A percentile compares a stretch with the other conserved stretches of the same genome.
phyloP scores from a whole-genome alignment of 2,113 vertebrate species.

The Cyprinodon brontotheroides region DNA sequence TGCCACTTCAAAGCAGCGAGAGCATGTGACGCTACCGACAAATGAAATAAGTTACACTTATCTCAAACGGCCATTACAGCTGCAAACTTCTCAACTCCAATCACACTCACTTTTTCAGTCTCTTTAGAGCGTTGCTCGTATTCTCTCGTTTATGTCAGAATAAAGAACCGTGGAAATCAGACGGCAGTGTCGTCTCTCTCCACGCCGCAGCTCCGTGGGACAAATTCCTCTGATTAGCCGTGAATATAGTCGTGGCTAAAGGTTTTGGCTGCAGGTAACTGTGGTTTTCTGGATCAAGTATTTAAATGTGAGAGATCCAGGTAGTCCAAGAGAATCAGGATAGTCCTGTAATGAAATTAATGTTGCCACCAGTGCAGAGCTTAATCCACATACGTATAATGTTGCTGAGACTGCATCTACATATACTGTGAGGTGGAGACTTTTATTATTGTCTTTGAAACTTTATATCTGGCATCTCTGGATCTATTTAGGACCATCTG shows the following conservation, averaged over 20 bases:
- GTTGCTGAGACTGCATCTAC: no score
- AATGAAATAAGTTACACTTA: conserved; percentile 95
- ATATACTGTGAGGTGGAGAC: no score
- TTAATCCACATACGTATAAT: background rate
- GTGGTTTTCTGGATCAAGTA: background rate
- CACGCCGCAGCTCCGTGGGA: background rate
- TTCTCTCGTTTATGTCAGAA: conserved; percentile 20
- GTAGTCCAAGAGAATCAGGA: background rate
- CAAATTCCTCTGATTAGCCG: background rate
- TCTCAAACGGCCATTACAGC: conserved; percentile 90
- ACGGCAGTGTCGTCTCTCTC: conserved; percentile 4
- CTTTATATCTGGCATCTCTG: no score
- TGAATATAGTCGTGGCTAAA: background rate
- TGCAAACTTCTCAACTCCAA: conserved; percentile 83
- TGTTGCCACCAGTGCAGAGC: background rate
- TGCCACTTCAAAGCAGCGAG: conserved; percentile 90
- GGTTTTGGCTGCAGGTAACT: background rate
- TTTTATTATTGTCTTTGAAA: no score
- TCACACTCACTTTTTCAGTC: conserved; percentile 58
- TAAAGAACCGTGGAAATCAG: conserved; percentile 3
- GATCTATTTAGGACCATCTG: no score
- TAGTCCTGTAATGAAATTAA: background rate
- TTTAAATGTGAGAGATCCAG: background rate
- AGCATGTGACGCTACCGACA: conserved; percentile 91
- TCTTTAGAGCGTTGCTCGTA: conserved; percentile 49